Base-by-base conservation (phyloP, 2,113 vertebrate genomes). In the Hystrix cristata region DNA sequence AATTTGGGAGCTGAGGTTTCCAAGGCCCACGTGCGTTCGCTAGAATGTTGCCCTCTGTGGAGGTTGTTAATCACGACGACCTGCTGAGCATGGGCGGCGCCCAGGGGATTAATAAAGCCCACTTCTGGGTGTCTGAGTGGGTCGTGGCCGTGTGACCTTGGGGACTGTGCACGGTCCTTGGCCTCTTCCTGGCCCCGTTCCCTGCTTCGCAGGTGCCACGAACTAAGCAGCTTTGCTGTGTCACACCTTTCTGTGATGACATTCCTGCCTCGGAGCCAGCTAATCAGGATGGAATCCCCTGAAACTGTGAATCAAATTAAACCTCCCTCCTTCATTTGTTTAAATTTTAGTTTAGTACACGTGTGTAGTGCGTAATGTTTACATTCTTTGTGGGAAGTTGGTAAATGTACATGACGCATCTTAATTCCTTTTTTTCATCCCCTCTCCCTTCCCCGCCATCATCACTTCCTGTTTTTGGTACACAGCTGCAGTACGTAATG, bases 1-100 rank as follows among this genome's bases (percentile, higher is more conserved):
- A 29, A 83, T 74, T 87, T 91, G 81, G 94, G 72, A 57, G 43
- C 55, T 94, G n/a, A 74, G 8, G 31, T 83, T 55, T 38, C 74
- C 29, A 57, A 95, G 76, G 71, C 27, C 55, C 78, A 34, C 34
- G 5, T 13, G 60, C 57, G 11, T n/a, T 46, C 82, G 78, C n/a
- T 5, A 76, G 48, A 76, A 82, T 38, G 55, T n/a, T 48, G 18
- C 16, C 29, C 46, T 34, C 15, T 69, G 65, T 18, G 34, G 65
- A 69, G 65, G 5, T 34, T 34, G 16, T 69, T 69, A 38, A 4
- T 71, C 38, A 71, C 16, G 13, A 34, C 67, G 21, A n/a, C 34
- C n/a, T n/a, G 69, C 21, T 43, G 38, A n/a, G 8, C 19, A 23
- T 21, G 8, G 69, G 34, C 10, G 11, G 18, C 23, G 69, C n/a